A percentile compares a stretch with the other conserved stretches of the same genome.
Evolutionary conservation across 1,140 invertebrate species (phyloP).

Genomic region (Theocolax elegans): DNA sequence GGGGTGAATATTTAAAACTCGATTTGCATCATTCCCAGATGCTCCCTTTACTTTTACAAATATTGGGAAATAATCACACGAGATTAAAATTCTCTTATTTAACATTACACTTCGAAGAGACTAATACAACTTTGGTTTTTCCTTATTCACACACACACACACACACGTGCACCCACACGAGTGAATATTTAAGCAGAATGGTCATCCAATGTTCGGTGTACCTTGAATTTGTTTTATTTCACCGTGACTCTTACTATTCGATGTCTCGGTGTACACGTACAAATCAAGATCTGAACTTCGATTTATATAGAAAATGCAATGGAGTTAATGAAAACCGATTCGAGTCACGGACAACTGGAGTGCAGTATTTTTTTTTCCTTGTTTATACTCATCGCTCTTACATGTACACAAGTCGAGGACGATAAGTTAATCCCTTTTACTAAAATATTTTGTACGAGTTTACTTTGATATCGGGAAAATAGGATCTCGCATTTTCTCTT

Average conservation of each 20-base stretch:
- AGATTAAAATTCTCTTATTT: slow-evolving; percentile 32
- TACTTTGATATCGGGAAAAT: too few species aligned
- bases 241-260: slow-evolving; percentile 4
- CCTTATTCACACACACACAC: not conserved
- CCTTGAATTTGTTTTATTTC: slow-evolving; percentile 27
- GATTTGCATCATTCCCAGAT: slow-evolving; percentile 17
- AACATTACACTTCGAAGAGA: not conserved
- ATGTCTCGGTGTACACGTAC: too few species aligned
- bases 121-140: too few species aligned
- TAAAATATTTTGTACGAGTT: too few species aligned
- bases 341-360: too few species aligned
- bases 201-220: not conserved
- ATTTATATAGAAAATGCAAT: slow-evolving; percentile 24
- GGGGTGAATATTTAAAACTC: slow-evolving; percentile 26
- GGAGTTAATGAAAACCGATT: slow-evolving; percentile 26
- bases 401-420: not conserved
- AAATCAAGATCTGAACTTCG: not conserved
- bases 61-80: not conserved
- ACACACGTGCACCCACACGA: not conserved
- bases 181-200: slow-evolving; percentile 12
- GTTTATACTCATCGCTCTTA: not conserved
- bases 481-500: too few species aligned
- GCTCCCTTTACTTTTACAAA: not conserved
- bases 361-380: too few species aligned
- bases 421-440: too few species aligned